Evolutionary conservation across 2,113 vertebrate genomes (phyloP).

Genomic region (Epinephelus lanceolatus): DNA sequence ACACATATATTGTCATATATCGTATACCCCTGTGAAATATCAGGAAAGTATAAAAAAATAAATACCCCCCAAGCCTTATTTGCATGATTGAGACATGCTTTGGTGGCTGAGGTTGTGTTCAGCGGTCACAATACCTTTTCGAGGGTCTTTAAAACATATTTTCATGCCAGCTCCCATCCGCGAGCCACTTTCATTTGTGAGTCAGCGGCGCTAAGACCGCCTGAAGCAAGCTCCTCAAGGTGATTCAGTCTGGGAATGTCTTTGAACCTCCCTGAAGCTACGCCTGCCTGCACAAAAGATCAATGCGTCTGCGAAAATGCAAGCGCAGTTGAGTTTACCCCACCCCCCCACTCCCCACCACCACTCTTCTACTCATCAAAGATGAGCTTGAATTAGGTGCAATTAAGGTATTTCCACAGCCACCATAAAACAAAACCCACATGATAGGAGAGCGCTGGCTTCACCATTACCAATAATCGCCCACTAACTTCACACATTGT

Average conservation of each 20-base stretch:
- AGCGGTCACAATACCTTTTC: conserved; percentile 39
- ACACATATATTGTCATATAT: no score
- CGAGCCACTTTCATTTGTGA: conserved; percentile 54
- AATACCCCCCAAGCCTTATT: background rate
- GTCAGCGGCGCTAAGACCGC: conserved; percentile 56
- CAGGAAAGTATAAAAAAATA: no score
- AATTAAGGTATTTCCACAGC: conserved; percentile 72
- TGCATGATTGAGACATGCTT: conserved; percentile 16
- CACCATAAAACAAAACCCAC: conserved; percentile 70
- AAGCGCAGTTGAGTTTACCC: conserved; percentile 36
- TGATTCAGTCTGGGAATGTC: conserved; percentile 66
- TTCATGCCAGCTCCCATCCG: conserved; percentile 29
- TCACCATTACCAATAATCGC: conserved; percentile 55
- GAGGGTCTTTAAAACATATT: conserved; percentile 60
- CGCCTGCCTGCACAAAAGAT: conserved; percentile 63
- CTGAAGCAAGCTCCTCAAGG: conserved; percentile 78
- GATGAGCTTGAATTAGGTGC: conserved; percentile 60
- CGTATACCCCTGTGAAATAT: no score
- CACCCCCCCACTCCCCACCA: background rate
- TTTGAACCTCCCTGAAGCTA: conserved; percentile 68
- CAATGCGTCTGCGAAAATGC: conserved; percentile 49
- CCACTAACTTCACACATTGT: conserved; percentile 72
- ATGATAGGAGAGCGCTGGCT: conserved; percentile 43
- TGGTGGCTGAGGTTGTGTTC: conserved; percentile 14
- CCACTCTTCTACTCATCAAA: conserved; percentile 62